phyloP scores from a whole-genome alignment of 2,113 vertebrate genomes.

The Mormoops blainvillei region DNA sequence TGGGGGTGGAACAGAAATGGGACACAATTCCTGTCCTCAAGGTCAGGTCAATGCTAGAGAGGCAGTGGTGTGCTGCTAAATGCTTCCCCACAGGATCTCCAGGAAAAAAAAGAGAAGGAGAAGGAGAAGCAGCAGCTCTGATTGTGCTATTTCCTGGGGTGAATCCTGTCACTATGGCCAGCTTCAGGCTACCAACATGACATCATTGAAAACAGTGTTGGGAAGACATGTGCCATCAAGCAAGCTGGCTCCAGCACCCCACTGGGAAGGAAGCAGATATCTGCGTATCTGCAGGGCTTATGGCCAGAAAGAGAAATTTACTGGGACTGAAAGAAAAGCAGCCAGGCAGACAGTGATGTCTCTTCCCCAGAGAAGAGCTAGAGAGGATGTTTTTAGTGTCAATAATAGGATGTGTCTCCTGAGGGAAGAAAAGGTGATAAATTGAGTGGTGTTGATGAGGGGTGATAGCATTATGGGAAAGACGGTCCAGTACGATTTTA shows the following conservation, averaged over 20 bases:
- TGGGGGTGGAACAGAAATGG: neutral
- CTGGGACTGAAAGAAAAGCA: conserved; percentile 5
- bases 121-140: neutral
- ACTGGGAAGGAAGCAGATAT: neutral
- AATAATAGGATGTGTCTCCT: neutral
- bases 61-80: neutral
- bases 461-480: neutral
- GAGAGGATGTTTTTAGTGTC: neutral
- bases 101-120: neutral
- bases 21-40: neutral
- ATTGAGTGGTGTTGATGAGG: neutral
- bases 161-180: neutral
- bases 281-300: neutral
- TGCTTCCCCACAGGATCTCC: neutral
- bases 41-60: neutral
- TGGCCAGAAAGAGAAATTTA: neutral
- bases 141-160: neutral
- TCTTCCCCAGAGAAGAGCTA: conserved; percentile 12
- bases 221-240: neutral
- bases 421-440: neutral
- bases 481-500: neutral
- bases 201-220: neutral
- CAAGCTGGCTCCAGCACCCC: neutral
- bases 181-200: neutral
- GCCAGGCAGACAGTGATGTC: neutral